phyloP scores from a whole-genome alignment of 2,888 invertebrate genomes.

The Congeria kusceri region DNA sequence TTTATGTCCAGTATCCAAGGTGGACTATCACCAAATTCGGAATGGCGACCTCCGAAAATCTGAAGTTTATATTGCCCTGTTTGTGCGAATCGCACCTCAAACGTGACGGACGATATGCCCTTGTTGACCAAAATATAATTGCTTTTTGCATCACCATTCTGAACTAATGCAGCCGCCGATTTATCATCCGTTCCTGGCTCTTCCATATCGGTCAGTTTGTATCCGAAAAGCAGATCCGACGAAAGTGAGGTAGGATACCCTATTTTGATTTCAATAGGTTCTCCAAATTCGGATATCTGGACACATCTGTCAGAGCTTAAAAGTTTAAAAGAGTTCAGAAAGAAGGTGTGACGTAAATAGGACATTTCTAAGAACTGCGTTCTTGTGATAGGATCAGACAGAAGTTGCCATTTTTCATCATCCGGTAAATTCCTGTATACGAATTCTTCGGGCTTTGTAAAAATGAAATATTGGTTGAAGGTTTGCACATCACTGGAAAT shows the following conservation, averaged over 20 bases:
- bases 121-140: slow-evolving; percentile 47
- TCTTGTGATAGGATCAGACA: slow-evolving; percentile 39
- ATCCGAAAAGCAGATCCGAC: slow-evolving; percentile 44
- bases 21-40: slow-evolving; percentile 36
- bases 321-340: slow-evolving; percentile 47
- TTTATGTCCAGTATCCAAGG: slow-evolving; percentile 54
- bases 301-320: slow-evolving; percentile 48
- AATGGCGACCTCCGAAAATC: slow-evolving; percentile 49
- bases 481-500: slow-evolving; percentile 24
- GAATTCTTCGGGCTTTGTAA: slow-evolving; percentile 64
- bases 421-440: slow-evolving; percentile 60
- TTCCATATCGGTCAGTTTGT: slow-evolving; percentile 49
- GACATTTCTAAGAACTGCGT: slow-evolving; percentile 46
- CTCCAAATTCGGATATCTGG: slow-evolving; percentile 42
- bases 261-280: slow-evolving; percentile 46
- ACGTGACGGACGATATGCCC: slow-evolving; percentile 20
- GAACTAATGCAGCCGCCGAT: not conserved
- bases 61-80: slow-evolving; percentile 37
- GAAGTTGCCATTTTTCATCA: slow-evolving; percentile 62
- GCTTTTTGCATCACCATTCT: not conserved
- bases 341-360: slow-evolving; percentile 50
- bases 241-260: slow-evolving; percentile 20
- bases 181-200: slow-evolving; percentile 14
- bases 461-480: slow-evolving; percentile 58
- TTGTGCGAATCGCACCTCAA: slow-evolving; percentile 49